Conservation (phyloP, 2,888 invertebrate genomes). For the Drosophila engyochracea region DNA sequence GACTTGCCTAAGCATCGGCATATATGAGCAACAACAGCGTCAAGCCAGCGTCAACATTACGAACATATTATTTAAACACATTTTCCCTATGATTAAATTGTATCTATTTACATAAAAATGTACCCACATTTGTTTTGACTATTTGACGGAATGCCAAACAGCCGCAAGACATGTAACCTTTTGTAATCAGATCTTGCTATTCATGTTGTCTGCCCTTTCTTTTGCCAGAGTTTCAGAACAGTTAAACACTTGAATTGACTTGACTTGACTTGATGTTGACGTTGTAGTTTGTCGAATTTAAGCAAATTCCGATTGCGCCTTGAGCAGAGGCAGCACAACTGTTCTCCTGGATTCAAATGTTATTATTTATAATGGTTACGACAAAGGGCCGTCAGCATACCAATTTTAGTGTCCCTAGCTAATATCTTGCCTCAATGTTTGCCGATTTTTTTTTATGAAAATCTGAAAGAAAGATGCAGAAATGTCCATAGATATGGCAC, state of each 20-base stretch:
- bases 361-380: not conserved
- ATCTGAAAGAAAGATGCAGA: not conserved
- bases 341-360: not conserved
- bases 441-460: not conserved
- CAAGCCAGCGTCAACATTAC: not conserved
- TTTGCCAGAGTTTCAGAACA: not conserved
- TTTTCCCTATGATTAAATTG: not conserved
- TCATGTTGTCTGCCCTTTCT: not conserved
- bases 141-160: slow-evolving; percentile 4
- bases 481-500: not conserved
- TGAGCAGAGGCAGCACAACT: not conserved
- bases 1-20: not conserved
- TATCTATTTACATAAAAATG: not conserved
- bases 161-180: not conserved
- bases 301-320: not conserved
- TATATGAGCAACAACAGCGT: not conserved
- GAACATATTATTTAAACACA: slow-evolving; percentile 1
- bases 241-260: not conserved
- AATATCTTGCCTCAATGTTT: not conserved
- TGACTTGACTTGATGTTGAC: not conserved
- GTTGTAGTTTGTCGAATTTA: not conserved
- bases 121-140: not conserved
- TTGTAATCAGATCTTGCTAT: not conserved
- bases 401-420: not conserved
- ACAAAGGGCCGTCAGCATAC: not conserved